Base-by-base conservation (phyloP, 2,113 vertebrate genomes). In the Pantherophis guttatus region DNA sequence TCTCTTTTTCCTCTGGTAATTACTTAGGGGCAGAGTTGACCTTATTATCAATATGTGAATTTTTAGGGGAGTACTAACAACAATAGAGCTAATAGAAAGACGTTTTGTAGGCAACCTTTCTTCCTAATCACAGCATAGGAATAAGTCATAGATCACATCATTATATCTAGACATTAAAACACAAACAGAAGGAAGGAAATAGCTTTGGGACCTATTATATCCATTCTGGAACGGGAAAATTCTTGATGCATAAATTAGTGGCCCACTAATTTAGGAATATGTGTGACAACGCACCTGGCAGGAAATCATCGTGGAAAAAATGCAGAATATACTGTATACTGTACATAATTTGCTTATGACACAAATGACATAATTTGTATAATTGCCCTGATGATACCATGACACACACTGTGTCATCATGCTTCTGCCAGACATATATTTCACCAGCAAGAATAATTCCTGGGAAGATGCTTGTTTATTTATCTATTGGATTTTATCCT, bases 81-180 rank as follows among this genome's bases (percentile, higher is more conserved):
- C 23, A 26, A 3, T 48, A n/a, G 70, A 87, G 48, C 65, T 94
- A 19, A 17, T 90, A 92, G 94, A 94, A 92, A 55, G 0, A 0
- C 55, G 89, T 44, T 93, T 85, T 90, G 15, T 75, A 86, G 62
- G 54, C 88, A 89, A 89, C 1, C 9, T 90, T 87, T 9, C 70
- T 90, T 87, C 62, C 86, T 93, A 91, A 86, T 96, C 81, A 87
- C 94, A 95, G 57, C 90, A 91, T 89, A 95, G 93, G n/a, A 94
- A 95, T 96, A 94, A 95, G 95, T 96, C 89, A 89, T 2, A 50
- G 75, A 90, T 87, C 0, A 0, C 90, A 88, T 92, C 93, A 81
- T 65, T 81, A 44, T 21, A 44, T 44, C 17, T 81, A 81, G 44
- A 21, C 33, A 81, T 81, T 81, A 21, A 19, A 81, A 81, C 75